A percentile compares a stretch with the other conserved stretches of the same genome.
phyloP scores from a whole-genome alignment of 2,888 invertebrate species.

The Phyto melanocephala region DNA sequence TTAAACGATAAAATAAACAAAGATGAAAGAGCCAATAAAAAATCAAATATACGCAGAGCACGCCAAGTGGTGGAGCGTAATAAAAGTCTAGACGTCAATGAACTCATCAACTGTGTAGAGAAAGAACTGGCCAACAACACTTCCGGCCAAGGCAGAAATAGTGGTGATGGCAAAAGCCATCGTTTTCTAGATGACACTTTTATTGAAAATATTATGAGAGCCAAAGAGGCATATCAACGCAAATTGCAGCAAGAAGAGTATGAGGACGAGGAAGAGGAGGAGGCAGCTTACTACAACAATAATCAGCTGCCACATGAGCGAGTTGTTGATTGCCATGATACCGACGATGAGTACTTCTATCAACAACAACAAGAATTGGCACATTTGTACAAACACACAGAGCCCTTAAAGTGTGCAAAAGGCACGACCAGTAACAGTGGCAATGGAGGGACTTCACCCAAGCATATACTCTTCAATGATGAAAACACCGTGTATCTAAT shows the following conservation, averaged over 20 bases:
- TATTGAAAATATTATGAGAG: conserved; percentile 69
- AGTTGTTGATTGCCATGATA: conserved; percentile 25
- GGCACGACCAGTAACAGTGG: not conserved
- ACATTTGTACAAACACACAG: conserved; percentile 39
- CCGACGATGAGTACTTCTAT: conserved; percentile 58
- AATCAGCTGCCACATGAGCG: not conserved
- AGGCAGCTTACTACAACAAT: not conserved
- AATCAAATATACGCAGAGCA: conserved; percentile 67
- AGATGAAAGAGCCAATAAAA: conserved; percentile 65
- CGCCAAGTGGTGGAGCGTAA: conserved; percentile 71
- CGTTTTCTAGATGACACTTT: conserved; percentile 73
- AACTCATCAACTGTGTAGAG: conserved; percentile 75
- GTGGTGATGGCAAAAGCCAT: conserved; percentile 52
- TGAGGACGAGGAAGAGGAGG: conserved; percentile 23
- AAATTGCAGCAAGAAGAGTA: conserved; percentile 41
- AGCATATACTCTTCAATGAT: conserved; percentile 78
- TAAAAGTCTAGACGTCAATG: conserved; percentile 77
- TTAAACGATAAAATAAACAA: conserved; percentile 74
- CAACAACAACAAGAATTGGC: conserved; percentile 58
- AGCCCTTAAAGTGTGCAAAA: conserved; percentile 16
- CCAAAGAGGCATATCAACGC: conserved; percentile 66
- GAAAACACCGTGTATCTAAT: conserved; percentile 78
- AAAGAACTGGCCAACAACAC: conserved; percentile 67
- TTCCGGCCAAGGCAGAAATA: conserved; percentile 39
- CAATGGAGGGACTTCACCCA: conserved; percentile 55